Base-by-base conservation (phyloP, 2,113 vertebrate species). In the Hyla sarda region DNA sequence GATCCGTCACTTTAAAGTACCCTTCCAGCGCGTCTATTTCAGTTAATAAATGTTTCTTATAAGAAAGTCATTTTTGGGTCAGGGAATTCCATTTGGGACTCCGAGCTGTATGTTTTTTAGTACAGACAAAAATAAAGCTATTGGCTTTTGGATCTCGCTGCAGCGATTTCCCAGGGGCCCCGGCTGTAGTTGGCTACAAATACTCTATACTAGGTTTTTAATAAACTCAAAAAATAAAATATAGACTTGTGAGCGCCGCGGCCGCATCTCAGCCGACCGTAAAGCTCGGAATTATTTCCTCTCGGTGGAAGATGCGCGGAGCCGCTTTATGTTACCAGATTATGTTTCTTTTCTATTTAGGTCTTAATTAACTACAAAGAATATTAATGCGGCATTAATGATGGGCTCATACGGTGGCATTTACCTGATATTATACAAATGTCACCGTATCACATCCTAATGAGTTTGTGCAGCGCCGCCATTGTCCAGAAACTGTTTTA, bases 51-150 rank as follows among this genome's bases (percentile, higher is more conserved):
- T 82, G 67, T 58, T 79, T 74, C 85, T 87, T 87, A 87, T 82
- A 87, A 87, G 85, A 74, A 87, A 87, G 85, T 87, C 77, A 62
- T 87, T 82, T 87, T 82, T 87, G 85, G 85, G 85, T 87, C 85
- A 87, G 78, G 62, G 72, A 82, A 82, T 30, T 71, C 54, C 85
- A 74, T 58, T 16, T 73, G 85, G 85, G 85, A 82, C 85, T 74
- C 37, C 41, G 28, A 74, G 65, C 52, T n/a, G 65, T 74, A 37
- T 83, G 52, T 81, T 81, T 67, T 87, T 62, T 62, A 82, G 85
- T 50, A 62, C 10, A 73, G 77, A 86, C 77, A 86, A 74, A n/a
- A 87, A 87, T 82, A 74, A 82, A 82, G 85, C 77, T 82, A 82
- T 87, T 82, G 85, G 78, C 78, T 81, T 87, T 82, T 87, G 85